phyloP scores from a whole-genome alignment of 92 coral and sea anemone genomes.

The Paragorgia papillata region DNA sequence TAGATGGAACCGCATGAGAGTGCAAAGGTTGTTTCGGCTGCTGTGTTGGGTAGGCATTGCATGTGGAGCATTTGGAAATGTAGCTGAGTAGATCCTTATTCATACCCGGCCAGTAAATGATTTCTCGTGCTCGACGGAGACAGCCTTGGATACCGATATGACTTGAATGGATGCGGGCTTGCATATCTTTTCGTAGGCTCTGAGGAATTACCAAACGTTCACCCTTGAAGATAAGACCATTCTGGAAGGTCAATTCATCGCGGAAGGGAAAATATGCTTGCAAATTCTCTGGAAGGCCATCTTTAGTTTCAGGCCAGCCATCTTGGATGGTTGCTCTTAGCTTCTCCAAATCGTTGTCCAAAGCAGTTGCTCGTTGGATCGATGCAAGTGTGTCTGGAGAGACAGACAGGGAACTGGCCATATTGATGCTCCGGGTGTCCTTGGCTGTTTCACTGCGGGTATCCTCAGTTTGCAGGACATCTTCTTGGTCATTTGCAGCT shows the following conservation, averaged over 20 bases:
- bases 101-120: conserved; percentile 65
- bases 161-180: conserved; percentile 53
- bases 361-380: conserved; percentile 49
- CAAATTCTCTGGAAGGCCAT: not conserved
- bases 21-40: conserved; percentile 53
- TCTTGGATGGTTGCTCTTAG: conserved; percentile 29
- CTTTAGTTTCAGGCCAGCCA: conserved; percentile 33
- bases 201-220: conserved; percentile 58
- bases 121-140: conserved; percentile 60
- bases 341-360: conserved; percentile 13
- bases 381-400: conserved; percentile 34
- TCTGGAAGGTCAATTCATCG: conserved; percentile 56
- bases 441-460: conserved; percentile 27
- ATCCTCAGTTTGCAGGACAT: too few species aligned
- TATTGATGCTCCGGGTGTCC: conserved; percentile 42
- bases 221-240: conserved; percentile 57
- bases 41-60: conserved; percentile 53
- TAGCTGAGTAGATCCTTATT: conserved; percentile 50
- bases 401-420: conserved; percentile 28
- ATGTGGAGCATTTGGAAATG: conserved; percentile 58
- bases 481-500: too few species aligned
- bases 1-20: conserved; percentile 54
- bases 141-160: conserved; percentile 69
- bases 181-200: conserved; percentile 40
- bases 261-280: conserved; percentile 39